Evolutionary conservation across 2,113 vertebrate species (phyloP), one percentile per base, ranked within the genome.

Genomic region (Alaudala cheleensis): DNA sequence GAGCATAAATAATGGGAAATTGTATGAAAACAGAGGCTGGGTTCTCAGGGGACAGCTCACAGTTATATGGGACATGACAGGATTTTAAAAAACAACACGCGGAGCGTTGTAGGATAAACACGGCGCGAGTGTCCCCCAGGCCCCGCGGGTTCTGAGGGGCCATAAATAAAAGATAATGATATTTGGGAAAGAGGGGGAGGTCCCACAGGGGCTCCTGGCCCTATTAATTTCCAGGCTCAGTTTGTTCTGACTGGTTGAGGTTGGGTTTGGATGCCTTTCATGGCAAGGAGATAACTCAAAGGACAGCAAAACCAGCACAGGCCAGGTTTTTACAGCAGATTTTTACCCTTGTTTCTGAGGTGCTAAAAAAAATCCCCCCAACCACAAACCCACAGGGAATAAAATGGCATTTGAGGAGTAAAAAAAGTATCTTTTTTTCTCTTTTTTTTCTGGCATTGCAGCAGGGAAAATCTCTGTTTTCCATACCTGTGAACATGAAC

Each of bases 121-220:
- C 54, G 67, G 66, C 56, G 58, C 42, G 81, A 69, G 23, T 64
- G 3, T 81, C 90, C 94, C 94, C 33, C 23, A 61, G 76, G 92
- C 65, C 92, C 14, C 26, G 34, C 31, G 33, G 92, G 65, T 64
- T 92, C 90, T 33, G 77, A 88, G 92, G 85, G 90, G 60, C 60
- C 82, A 78, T 95, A 97, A 96, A 96, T 96, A 92, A 88, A 81
- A 90, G 85, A 95, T 67, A 96, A 96, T 94, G 76, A 81, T 95
- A 96, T 96, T 97, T 97, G 90, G 79, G 72, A 78, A 94, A 89
- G 83, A 91, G 91, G 28, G 60, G 79, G 64, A 86, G 60, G 31
- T 22, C 92, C 82, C 61, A 34, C 20, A 2, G 16, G 37, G 21
- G 11, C 14, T 92, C 64, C 40, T 25, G 8, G 24, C 2, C 15